Base-by-base conservation (phyloP, 2,888 invertebrate genomes). In the Branchinecta sandiegonensis region DNA sequence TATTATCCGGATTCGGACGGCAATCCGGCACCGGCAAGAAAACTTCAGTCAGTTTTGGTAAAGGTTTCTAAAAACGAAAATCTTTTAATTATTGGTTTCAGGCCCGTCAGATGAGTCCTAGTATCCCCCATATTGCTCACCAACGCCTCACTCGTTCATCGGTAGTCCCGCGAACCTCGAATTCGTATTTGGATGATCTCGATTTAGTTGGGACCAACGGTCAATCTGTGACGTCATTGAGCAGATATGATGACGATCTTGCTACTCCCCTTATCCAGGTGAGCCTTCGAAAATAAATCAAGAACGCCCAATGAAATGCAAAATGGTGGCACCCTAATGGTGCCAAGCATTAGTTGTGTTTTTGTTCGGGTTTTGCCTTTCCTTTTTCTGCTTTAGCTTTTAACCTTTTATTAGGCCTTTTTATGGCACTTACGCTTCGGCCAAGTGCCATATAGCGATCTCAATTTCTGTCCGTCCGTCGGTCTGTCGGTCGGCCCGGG, bases 121-220 rank as follows among this genome's bases (percentile, higher is more conserved):
- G 68, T 37, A 69, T 69, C 46, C 69, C 69, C n/a, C 48, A 47
- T 23, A 56, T 69, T 46, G 69, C 69, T 17, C 69, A 69, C 23
- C 69, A 68, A 48, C 69, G 69, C 8, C 17, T 69, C 48, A 64
- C 65, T 12, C 69, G 67, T 46, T 23, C 56, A 14, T 12, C 67
- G 37, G 67, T 67, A 9, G 67, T 67, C 46, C 47, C 65, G 47
- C 64, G 47, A 11, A 48, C 69, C 9, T 8, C 63, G 23, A 56
- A 56, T 3, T 17, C 63, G 23, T 56, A 56, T 10, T 56, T 56
- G 10, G 63, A 56, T 56, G 63, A 56, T 10, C 9, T 56, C 23
- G 63, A 56, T n/a, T 23, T 56, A 23, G 23, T 10, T 17, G 63
- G 63, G 23, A n/a, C 12, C 14, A 23, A 23, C n/a, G 63, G 63